A percentile compares a stretch with the other conserved stretches of the same genome.
Conservation (phyloP, 2,797 vertebrate genomes). For the Vipera ursinii region DNA sequence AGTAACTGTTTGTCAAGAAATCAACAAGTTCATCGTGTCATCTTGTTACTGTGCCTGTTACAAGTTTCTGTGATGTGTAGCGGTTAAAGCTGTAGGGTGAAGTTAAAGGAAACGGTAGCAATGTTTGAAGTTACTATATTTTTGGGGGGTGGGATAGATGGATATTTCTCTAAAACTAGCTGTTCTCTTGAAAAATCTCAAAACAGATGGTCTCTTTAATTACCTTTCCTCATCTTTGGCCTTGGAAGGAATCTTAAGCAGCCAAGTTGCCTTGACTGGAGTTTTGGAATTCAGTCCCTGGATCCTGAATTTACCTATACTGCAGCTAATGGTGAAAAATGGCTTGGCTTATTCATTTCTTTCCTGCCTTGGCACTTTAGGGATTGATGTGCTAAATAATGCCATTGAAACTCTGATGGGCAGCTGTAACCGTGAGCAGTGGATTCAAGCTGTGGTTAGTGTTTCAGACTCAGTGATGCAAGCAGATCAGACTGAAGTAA, state of each 20-base stretch:
- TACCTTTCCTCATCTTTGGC: background rate
- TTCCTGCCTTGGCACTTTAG: constrained; percentile 58
- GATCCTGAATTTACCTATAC: background rate
- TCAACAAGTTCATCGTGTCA: background rate
- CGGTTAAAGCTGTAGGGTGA: background rate
- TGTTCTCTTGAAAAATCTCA: background rate
- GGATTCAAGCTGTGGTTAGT: constrained; percentile 81
- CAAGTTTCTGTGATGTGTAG: background rate
- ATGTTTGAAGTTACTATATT: background rate
- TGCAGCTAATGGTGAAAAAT: background rate
- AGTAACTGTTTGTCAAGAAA: background rate
- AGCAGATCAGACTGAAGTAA: constrained; percentile 80
- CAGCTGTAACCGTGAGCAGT: constrained; percentile 76
- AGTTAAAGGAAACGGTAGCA: background rate
- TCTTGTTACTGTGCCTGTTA: too few relatives aligned
- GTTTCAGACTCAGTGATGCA: constrained; percentile 85
- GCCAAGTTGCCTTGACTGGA: background rate
- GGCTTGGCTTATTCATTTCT: accelerated
- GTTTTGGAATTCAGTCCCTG: background rate
- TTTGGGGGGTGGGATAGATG: background rate
- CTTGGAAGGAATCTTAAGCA: background rate
- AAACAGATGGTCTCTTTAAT: background rate
- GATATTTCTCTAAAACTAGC: background rate
- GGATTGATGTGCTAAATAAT: constrained; percentile 91
- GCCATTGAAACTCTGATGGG: constrained; percentile 87